Base-by-base conservation (phyloP, 2,113 vertebrate genomes). In the Chionodraco myersi region DNA sequence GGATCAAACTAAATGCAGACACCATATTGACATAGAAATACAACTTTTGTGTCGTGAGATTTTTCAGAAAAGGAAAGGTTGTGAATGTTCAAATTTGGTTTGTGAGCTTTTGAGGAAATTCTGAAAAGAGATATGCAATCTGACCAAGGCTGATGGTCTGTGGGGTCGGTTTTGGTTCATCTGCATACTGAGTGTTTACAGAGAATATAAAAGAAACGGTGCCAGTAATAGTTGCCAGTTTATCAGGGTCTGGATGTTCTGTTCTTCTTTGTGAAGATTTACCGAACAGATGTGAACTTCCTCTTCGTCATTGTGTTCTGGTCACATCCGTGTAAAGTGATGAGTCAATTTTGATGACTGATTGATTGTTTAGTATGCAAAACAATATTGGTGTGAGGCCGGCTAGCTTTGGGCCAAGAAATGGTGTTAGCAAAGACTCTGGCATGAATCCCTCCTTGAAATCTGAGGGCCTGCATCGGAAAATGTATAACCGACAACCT, bases 241-340 rank as follows among this genome's bases (percentile, higher is more conserved):
- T 26, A 36, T 66, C 36, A 21, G 14, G 14, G 16, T n/a, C 41
- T 49, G 67, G n/a, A 3, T 14, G 44, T 62, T 62, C 41, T 51
- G 54, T 47, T 58, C 23, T 62, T n/a, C 51, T 64, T 18, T 21
- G 60, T 52, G 59, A 41, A 16, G 59, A 64, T 51, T 57, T 65
- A 1, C 23, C 47, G 61, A 44, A 48, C 56, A 68, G 51, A 64
- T 34, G n/a, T 23, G 6, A 59, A 5, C 11, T 15, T 65, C 13
- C 9, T 16, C 14, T 49, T 14, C 30, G 3, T 30, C 57, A 34
- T 18, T 34, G 13, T 30, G 30, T 65, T 70, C 14, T 8, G 53
- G 41, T 63, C 52, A 53, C 30, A 49, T 72, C 18, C 13, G 48
- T 15, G 48, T 6, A 45, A 61, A 56, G 59, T 49, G 44, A 65